These are phyloP conservation scores for Sylvia atricapilla DNA, from an alignment of 2,113 vertebrate genomes.

Conservation along the genomic window DNA sequence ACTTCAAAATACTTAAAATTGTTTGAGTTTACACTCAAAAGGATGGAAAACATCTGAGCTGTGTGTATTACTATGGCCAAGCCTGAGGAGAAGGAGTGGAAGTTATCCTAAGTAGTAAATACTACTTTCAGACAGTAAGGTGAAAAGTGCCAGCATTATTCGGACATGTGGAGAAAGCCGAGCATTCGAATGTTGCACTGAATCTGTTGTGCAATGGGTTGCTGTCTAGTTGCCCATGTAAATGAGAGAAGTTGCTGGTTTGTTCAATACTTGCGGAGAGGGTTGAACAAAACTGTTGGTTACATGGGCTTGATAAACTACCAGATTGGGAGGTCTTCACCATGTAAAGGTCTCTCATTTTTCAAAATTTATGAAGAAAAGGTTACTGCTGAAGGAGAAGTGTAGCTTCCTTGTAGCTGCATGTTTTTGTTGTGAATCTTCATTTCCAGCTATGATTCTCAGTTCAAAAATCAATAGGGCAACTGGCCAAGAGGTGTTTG, in stretches of 20 bases:
- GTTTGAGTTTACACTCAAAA: neutral
- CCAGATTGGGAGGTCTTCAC: neutral
- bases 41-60: neutral
- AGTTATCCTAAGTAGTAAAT: neutral
- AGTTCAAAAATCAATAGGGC: neutral
- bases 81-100: neutral
- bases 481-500: neutral
- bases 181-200: neutral
- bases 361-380: neutral
- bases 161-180: neutral
- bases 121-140: neutral
- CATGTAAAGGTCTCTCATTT: fast-evolving
- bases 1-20: neutral
- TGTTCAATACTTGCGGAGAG: neutral
- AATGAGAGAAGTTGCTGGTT: neutral
- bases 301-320: neutral
- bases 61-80: neutral
- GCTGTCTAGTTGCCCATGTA: neutral
- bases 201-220: neutral
- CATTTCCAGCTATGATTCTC: neutral
- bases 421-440: neutral
- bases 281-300: neutral
- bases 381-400: neutral
- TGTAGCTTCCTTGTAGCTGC: neutral
- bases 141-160: neutral